Evolutionary conservation across 2,797 vertebrate genomes (phyloP), one percentile per base, ranked within the genome.

Genomic region (Darevskia mixta): DNA sequence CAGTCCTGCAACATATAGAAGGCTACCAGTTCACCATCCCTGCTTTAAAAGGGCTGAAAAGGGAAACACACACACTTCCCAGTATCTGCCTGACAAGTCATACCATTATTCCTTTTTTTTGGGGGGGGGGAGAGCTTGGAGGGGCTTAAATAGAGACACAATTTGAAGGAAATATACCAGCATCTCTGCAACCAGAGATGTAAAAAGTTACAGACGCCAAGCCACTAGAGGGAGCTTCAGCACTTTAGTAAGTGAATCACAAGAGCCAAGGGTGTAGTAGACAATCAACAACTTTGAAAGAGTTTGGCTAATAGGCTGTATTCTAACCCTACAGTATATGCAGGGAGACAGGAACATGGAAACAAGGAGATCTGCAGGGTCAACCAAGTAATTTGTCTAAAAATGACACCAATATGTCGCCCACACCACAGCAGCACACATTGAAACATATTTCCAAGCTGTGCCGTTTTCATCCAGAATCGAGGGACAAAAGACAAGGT

Each of bases 211-310:
- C 89, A 93, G 82, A 80, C 35, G 89, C 72, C 32, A 17, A 23
- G 79, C 95, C 95, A 93, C 93, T 88, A 96, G 95, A 96, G 95
- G 95, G 95, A 94, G 95, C 94, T 95, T 93, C 93, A 93, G 92
- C 72, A 90, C 88, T 95, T 95, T 91, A 81, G 83, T 87, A 93
- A 18, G 35, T 80, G 55, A 82, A 79, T 61, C 32, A 81, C 61
- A 82, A 86, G 25, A 72, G 2, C 72, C 49, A 2, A 38, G 77
- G 85, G 88, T 83, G 43, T 15, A 55, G 49, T 0, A 0, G 0
- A 32, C 15, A 9, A 73, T 8, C 10, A 64, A 61, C 67, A 94
- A 95, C 89, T 95, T 94, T 43, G 29, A 87, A 89, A 88, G 0
- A 76, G 49, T 82, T 38, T 3, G 32, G 80, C 67, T 89, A 77